A percentile compares a stretch with the other conserved stretches of the same genome.
Evolutionary conservation across 2,888 invertebrate genomes (phyloP).

Genomic region (Nephrotoma guestfalica): DNA sequence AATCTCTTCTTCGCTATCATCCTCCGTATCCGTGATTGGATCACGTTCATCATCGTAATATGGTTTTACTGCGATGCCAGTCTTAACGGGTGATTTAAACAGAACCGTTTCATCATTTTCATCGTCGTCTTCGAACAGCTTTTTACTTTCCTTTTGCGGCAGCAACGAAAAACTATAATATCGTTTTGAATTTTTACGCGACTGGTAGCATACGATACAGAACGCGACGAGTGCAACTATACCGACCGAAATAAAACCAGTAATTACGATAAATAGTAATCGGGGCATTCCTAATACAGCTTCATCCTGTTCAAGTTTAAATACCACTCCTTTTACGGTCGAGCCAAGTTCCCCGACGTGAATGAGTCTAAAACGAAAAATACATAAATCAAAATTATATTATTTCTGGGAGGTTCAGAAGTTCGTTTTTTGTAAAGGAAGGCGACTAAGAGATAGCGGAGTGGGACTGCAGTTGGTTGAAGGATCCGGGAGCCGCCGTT

Average conservation of each 20-base stretch:
- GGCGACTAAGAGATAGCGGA: too few relatives aligned
- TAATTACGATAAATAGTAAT: constrained; percentile 56
- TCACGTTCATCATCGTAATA: constrained; percentile 59
- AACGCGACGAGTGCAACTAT: constrained; percentile 22
- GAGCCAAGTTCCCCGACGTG: constrained; percentile 26
- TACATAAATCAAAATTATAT: neutral
- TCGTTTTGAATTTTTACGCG: constrained; percentile 18
- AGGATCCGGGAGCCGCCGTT: too few relatives aligned
- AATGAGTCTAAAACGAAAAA: constrained; percentile 20
- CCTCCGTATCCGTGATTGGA: constrained; percentile 40
- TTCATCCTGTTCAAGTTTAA: constrained; percentile 51
- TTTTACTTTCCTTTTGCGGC: constrained; percentile 24
- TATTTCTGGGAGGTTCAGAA: neutral
- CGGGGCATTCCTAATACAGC: constrained; percentile 60
- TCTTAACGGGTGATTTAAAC: constrained; percentile 28
- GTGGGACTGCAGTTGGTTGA: too few relatives aligned
- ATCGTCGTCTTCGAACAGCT: constrained; percentile 25
- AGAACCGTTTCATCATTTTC: constrained; percentile 29
- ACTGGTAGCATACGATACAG: constrained; percentile 24
- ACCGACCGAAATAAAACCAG: constrained; percentile 37
- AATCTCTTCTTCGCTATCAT: constrained; percentile 30
- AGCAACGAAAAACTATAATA: constrained; percentile 30
- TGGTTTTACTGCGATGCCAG: constrained; percentile 34
- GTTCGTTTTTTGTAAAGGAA: too few relatives aligned
- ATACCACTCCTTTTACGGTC: constrained; percentile 43